A percentile compares a stretch with the other conserved stretches of the same genome.
Conservation (phyloP, 2,888 invertebrate genomes). For the Mythimna impura region DNA sequence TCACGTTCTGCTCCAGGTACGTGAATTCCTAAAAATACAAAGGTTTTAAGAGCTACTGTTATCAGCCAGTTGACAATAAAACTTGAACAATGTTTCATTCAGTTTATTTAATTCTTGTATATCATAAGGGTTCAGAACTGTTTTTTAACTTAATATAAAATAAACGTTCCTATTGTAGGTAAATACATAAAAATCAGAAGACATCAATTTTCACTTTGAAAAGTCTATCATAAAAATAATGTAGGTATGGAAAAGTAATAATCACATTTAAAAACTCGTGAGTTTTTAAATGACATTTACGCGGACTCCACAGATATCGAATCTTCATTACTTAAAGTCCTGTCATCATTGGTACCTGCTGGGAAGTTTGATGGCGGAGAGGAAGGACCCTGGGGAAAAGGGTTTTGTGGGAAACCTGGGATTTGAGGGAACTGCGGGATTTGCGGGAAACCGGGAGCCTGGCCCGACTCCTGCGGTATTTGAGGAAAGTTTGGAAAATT, state of each 20-base stretch:
- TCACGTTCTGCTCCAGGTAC: background rate
- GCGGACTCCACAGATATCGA: slow-evolving; percentile 87
- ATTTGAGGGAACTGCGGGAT: slow-evolving; percentile 70
- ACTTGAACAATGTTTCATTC: slow-evolving; percentile 2
- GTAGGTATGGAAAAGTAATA: background rate
- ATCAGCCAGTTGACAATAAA: slow-evolving; percentile 4
- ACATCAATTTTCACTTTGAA: background rate
- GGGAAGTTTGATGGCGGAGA: slow-evolving; percentile 77
- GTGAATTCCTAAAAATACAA: too few relatives aligned
- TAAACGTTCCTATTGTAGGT: background rate
- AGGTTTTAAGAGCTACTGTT: too few relatives aligned
- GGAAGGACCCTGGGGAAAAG: slow-evolving; percentile 68
- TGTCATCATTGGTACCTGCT: slow-evolving; percentile 70
- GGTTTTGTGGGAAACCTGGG: slow-evolving; percentile 70
- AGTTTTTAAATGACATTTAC: slow-evolving; percentile 57
- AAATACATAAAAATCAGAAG: slow-evolving; percentile 6
- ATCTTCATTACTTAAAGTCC: slow-evolving; percentile 84
- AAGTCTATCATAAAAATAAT: slow-evolving; percentile 1
- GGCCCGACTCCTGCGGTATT: slow-evolving; percentile 64
- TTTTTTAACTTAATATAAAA: background rate
- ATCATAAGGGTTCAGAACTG: background rate
- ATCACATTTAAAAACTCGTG: slow-evolving; percentile 2
- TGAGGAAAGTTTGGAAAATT: slow-evolving; percentile 70
- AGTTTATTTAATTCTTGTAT: slow-evolving; percentile 25
- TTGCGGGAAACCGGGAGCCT: slow-evolving; percentile 66